Evolutionary conservation across 2,888 invertebrate species (phyloP), one percentile per base, ranked within the genome.

Genomic region (Chesias legatella): DNA sequence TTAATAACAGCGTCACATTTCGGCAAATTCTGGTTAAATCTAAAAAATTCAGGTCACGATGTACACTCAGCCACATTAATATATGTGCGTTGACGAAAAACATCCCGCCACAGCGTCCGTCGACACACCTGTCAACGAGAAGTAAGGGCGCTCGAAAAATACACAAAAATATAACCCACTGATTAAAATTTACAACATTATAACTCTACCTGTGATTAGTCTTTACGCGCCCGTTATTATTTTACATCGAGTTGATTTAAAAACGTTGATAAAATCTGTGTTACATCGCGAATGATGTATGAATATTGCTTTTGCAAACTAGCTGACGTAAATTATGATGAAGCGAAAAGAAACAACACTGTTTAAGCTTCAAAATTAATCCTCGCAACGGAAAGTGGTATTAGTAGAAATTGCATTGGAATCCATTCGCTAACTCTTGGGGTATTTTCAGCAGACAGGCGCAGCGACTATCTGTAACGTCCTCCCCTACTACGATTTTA

Each of bases 41-140:
- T 53, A 48, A 60, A 62, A 62, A 58, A 65, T 50, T 11, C 53
- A 40, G 66, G 65, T 67, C 63, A 62, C 56, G 33, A 44, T 40
- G 49, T 56, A 59, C 46, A 49, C 43, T 53, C 50, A 46, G 31
- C 40, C 46, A 51, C 51, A 62, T 48, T 55, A 56, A 53, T 53
- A 50, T 48, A 51, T 49, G 43, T 37, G 34, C 33, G 40, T 52
- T 54, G 54, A 57, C 41, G 51, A 50, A 47, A 52, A 61, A 26
- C 50, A 30, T 51, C 33, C 38, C 35, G 38, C 38, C 48, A 48
- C 46, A 43, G 50, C 43, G 47, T 43, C 48, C 46, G 51, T 36
- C 57, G 51, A 46, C 53, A 44, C 53, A 57, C 43, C 51, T 60
- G 57, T 60, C 62, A 57, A 38, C 56, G 36, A 38, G 41, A 43